Base-by-base conservation (phyloP, 2,888 invertebrate genomes). In the Poecilobothrus nobilitatus region DNA sequence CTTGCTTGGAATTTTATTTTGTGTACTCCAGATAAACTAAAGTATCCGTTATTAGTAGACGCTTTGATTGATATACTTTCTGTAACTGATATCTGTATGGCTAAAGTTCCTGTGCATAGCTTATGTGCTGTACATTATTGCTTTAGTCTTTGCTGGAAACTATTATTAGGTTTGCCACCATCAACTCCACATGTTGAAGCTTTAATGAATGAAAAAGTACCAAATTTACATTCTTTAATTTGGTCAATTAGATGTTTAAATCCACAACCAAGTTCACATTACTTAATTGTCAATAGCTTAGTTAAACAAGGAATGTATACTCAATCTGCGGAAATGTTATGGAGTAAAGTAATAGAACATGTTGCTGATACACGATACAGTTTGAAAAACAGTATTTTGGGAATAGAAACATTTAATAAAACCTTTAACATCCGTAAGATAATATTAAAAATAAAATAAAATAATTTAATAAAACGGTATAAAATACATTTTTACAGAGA, bases 1-100 rank as follows among this genome's bases (percentile, higher is more conserved):
- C 80, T 94, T 68, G 96, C 96, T 2, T 94, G 94, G 82, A 97
- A 95, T 83, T 97, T 97, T 78, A 91, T 97, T 70, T 84, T 97
- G 71, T 95, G 95, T 67, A 95, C 94, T 1, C 91, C 94, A 0
- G 96, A 97, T 78, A 93, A 93, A 81, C 83, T 96, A 67, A 91
- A 94, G 76, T 97, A 97, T 83, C 91, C 92, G 0, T 80, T 92
- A 64, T 83, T 97, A 9, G 87, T 97, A 72, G 93, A 95, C 77
- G 92, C 95, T 0, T 82, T 95, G 6, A 88, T 95, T 34, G 88
- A 91, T 72, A 88, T 97, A 73, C 82, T 96, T 65, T 89, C 91
- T 76, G 88, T 94, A 0, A 89, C 93, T 2, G 89, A 92, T 74
- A 87, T 92, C 70, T 86, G 87, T 66, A 84, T 85, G 21, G 82